Evolutionary conservation across 1,140 invertebrate species (phyloP), one percentile per base, ranked within the genome.

Genomic region (Dendroctonus ponderosae): DNA sequence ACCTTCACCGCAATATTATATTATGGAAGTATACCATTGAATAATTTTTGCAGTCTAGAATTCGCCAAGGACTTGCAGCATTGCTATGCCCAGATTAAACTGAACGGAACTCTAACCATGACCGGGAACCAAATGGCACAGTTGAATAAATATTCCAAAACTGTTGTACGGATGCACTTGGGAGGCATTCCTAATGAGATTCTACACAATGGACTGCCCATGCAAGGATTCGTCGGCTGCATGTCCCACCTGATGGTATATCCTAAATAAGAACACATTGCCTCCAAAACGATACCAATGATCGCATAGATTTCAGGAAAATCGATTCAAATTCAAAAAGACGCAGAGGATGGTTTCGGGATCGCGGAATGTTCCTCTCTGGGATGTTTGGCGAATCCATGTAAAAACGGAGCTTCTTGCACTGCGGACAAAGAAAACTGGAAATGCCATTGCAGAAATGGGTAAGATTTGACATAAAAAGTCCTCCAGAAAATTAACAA

Each of bases 381-480:
- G 52, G 84, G 88, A 0, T 95, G 92, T 73, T 79, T 92, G 38
- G 87, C 90, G 0, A 88, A 85, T 78, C 92, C 93, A 0, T 97
- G 93, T 78, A 80, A 84, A 69, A 93, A 94, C 77, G 90, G 89
- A n/a, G 92, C 87, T 3, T 88, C 87, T 40, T 96, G 93, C 77
- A 83, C 82, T 61, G 85, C 88, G 63, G 72, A 78, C 39, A 81
- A 85, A 50, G 86, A 90, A 58, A 76, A 81, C 67, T 87, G 87
- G 80, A 80, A 81, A 66, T 92, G 91, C 79, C 86, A 84, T 71
- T 93, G 95, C 82, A 83, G 89, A 67, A 85, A 89, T 76, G 89
- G 88, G 87, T 87, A 80, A 67, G 26, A 26, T 26, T 26, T 68
- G 52, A 15, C 6, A 9, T n/a, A 40, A 14, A 57, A 40, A n/a